These are phyloP conservation scores for Arctopsyche grandis DNA, from an alignment of 1,140 invertebrate genomes.

Conservation along the genomic window DNA sequence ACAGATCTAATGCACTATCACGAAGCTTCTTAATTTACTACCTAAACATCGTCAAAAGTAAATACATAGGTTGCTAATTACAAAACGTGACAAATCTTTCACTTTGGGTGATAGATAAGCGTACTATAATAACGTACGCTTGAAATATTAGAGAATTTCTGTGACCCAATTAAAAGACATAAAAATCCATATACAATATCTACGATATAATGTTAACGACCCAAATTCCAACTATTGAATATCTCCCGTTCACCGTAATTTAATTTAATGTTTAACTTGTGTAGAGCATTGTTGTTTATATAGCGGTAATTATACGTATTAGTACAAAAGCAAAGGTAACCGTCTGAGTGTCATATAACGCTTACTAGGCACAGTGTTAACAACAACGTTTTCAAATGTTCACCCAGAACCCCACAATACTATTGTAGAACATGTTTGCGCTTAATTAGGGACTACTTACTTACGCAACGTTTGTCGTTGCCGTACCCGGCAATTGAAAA, in stretches of 20 bases:
- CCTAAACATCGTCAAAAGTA: too few species aligned
- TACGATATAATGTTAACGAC: too few species aligned
- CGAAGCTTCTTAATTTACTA: too few species aligned
- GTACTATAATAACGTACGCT: too few species aligned
- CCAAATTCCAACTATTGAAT: not conserved
- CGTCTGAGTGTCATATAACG: conserved; percentile 27
- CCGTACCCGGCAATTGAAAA: not conserved
- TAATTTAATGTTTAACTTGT: not conserved
- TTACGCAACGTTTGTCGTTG: conserved; percentile 8
- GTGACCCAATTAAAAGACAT: too few species aligned
- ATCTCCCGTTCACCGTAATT: not conserved
- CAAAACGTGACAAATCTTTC: not conserved
- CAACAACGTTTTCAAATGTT: conserved; percentile 29
- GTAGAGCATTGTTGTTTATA: not conserved
- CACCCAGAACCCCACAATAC: not conserved
- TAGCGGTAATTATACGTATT: conserved; percentile 19
- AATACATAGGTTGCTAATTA: too few species aligned
- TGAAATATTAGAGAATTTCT: too few species aligned
- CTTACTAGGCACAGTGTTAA: conserved; percentile 24
- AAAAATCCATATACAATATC: too few species aligned
- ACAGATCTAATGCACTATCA: too few species aligned
- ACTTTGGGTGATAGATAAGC: too few species aligned
- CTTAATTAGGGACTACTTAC: conserved; percentile 29
- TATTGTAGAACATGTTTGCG: conserved; percentile 24
- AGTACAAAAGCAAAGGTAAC: conserved; percentile 30